phyloP scores from a whole-genome alignment of 1,140 invertebrate species.

The Drosophila sturtevanti region DNA sequence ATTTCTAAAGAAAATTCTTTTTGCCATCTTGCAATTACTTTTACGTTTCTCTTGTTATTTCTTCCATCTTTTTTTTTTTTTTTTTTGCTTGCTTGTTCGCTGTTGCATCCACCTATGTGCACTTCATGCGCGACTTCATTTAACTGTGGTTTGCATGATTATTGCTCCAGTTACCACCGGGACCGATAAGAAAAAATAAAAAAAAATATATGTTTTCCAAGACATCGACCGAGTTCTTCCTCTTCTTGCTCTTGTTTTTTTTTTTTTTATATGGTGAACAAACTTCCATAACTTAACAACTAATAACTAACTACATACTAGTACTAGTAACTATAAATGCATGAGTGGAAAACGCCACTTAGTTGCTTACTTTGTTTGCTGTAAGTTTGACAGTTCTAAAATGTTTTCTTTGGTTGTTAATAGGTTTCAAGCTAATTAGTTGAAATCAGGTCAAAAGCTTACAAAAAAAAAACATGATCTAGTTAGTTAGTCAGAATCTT shows the following conservation, averaged over 20 bases:
- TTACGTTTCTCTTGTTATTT: constrained; percentile 59
- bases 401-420: neutral
- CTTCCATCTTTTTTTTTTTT: constrained; percentile 29
- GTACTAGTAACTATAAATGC: neutral
- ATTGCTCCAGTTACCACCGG: constrained; percentile 72
- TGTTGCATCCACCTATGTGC: constrained; percentile 2
- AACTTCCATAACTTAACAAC: constrained; percentile 34
- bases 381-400: neutral
- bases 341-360: neutral
- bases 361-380: neutral
- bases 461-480: no score
- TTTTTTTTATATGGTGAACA: constrained; percentile 46
- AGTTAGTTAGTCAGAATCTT: no score
- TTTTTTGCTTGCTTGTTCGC: constrained; percentile 29
- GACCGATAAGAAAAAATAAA: constrained; percentile 36
- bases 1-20: constrained; percentile 69
- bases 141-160: constrained; percentile 76
- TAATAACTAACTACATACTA: neutral
- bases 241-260: constrained; percentile 3
- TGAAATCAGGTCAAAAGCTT: neutral
- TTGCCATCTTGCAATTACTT: constrained; percentile 57
- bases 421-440: neutral
- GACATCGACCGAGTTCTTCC: constrained; percentile 33
- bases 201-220: constrained; percentile 32
- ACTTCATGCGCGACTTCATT: constrained; percentile 75